Percentiles rank a stretch among this genome's conserved stretches.
Evolutionary conservation across 2,888 invertebrate species (phyloP).

Genomic region (Mactromeris polynyma): DNA sequence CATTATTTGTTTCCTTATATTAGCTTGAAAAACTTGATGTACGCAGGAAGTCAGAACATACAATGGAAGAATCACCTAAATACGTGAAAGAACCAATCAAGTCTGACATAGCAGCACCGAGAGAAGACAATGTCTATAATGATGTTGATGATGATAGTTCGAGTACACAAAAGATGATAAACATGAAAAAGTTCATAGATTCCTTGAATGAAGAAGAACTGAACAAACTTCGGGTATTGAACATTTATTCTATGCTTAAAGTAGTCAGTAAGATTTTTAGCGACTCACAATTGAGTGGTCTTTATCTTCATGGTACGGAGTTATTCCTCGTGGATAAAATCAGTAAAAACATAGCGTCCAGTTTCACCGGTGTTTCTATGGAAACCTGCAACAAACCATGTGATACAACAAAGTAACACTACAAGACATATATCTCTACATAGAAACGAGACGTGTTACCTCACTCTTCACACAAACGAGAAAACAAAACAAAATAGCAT

Average conservation of each 20-base stretch:
- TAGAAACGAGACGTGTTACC: too few relatives aligned
- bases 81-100: not conserved
- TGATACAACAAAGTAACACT: too few relatives aligned
- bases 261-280: too few relatives aligned
- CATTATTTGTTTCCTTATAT: not conserved
- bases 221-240: not conserved
- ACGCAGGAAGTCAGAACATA: not conserved
- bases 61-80: not conserved
- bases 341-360: not conserved
- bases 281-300: too few relatives aligned
- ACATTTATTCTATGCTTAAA: not conserved
- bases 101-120: not conserved
- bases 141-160: not conserved
- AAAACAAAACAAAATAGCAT: too few relatives aligned
- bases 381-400: not conserved
- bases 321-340: not conserved
- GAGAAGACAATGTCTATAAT: not conserved
- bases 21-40: not conserved
- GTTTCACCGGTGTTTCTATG: not conserved
- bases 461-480: too few relatives aligned
- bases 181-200: not conserved
- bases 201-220: not conserved
- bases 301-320: not conserved
- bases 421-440: too few relatives aligned
- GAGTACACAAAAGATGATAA: not conserved